Base-by-base conservation (phyloP, 2,113 vertebrate genomes). In the Pogonocichla stellata region DNA sequence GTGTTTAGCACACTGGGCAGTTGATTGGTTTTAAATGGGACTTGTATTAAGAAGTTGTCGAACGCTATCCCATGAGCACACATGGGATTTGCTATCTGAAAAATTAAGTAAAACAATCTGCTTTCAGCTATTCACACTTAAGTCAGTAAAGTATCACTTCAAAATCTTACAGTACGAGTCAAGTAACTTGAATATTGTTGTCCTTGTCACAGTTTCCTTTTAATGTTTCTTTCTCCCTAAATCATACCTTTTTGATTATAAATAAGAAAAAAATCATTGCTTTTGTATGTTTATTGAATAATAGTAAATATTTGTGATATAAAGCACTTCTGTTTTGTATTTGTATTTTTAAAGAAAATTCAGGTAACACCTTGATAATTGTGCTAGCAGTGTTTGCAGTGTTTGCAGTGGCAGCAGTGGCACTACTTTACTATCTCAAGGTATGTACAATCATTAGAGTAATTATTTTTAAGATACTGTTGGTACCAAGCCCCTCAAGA, bases 341-440 rank as follows among this genome's bases (percentile, higher is more conserved):
- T 73, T 93, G 14, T 72, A 5, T 93, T 93, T 94, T 48, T 48
- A 24, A 48, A 48, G 47, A 48, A 48, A 48, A 24, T 48, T 48
- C 47, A 48, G 47, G 23, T 43, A 45, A 15, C 9, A 2, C 24
- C 2, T 0, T 1, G 66, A 7, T 1, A 5, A 14, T 12, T 57
- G 43, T 3, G 31, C 0, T 5, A 29, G 62, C 8, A 48, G 47
- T 14, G 47, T 7, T 24, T 24, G 47, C 12, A 75, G n/a, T 47
- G 19, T 8, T 5, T 38, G 40, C 14, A 40, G 10, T 14, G 22
- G 14, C 14, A 23, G 1, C 22, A 17, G 14, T 7, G 19, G 10
- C 23, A 48, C 2, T 8, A 25, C 2, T 8, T 53, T 40, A 0
- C 23, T 25, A 0, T 8, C 0, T 33, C 64, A 50, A 67, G 95